Conservation (phyloP, 2,113 vertebrate genomes). For the Hymenochirus boettgeri region DNA sequence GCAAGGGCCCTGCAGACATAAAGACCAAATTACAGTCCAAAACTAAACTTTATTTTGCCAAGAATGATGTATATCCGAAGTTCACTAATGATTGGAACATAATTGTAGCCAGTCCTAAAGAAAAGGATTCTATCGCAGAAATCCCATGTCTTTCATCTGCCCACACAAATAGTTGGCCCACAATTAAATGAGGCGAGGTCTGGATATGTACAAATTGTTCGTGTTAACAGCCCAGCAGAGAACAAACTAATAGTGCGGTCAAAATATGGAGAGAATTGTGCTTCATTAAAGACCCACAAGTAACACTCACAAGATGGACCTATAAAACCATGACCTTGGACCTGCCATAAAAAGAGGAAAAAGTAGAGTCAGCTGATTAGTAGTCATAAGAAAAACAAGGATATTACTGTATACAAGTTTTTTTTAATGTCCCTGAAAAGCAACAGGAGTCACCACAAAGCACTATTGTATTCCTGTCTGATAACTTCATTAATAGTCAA, state of each 20-base stretch:
- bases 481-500: background rate
- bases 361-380: conserved; percentile 18
- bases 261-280: background rate
- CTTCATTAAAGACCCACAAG: background rate
- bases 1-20: too few relatives aligned
- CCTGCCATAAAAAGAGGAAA: background rate
- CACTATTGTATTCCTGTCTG: background rate
- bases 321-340: conserved; percentile 18
- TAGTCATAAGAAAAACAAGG: conserved; percentile 21
- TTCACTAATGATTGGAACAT: background rate
- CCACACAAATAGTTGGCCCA: conserved; percentile 1
- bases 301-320: conserved; percentile 16
- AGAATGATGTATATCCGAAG: background rate
- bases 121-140: background rate
- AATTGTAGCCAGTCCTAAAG: background rate
- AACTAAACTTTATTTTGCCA: background rate
- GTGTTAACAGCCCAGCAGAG: conserved; percentile 3
- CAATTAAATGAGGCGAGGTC: background rate
- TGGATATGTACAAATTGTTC: conserved; percentile 5
- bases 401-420: background rate
- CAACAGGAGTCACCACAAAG: background rate
- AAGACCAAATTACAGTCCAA: too few relatives aligned
- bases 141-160: conserved; percentile 4
- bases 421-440: background rate
- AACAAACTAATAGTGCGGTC: conserved; percentile 17